These are phyloP conservation scores for Zaprionus africanus DNA, from an alignment of 1,140 invertebrate species.

Conservation along the genomic window DNA sequence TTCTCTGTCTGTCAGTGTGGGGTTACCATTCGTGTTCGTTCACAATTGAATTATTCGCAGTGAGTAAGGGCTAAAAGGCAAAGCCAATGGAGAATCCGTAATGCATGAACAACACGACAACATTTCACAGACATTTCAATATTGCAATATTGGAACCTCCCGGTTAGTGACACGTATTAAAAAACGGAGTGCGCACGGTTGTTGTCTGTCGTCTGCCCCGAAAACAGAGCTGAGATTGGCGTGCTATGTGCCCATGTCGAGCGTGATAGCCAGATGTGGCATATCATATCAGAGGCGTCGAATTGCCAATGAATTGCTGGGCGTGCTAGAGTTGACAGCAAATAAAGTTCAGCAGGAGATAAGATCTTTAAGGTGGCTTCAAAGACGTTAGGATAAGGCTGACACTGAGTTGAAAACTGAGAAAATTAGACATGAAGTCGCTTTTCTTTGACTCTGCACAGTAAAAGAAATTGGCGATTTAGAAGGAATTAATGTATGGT, in stretches of 20 bases:
- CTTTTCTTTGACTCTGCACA: no score
- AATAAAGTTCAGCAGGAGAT: not conserved
- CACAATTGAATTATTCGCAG: constrained; percentile 51
- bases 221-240: constrained; percentile 2
- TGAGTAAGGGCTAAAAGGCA: not conserved
- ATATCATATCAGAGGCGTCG: not conserved
- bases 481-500: no score
- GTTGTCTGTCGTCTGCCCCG: not conserved
- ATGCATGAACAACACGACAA: constrained; percentile 57
- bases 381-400: not conserved
- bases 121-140: constrained; percentile 63
- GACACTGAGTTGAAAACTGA: no score
- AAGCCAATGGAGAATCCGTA: not conserved
- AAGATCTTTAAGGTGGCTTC: not conserved
- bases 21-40: constrained; percentile 24
- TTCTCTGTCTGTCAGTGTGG: not conserved
- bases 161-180: constrained; percentile 60
- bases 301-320: not conserved
- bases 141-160: constrained; percentile 48
- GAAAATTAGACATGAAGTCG: no score
- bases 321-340: constrained; percentile 13
- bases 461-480: no score
- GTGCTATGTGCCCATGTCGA: constrained; percentile 18
- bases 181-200: constrained; percentile 31
- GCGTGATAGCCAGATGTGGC: not conserved